Conservation (phyloP, 1,140 invertebrate genomes). For the Gyrodactylus salaris region DNA sequence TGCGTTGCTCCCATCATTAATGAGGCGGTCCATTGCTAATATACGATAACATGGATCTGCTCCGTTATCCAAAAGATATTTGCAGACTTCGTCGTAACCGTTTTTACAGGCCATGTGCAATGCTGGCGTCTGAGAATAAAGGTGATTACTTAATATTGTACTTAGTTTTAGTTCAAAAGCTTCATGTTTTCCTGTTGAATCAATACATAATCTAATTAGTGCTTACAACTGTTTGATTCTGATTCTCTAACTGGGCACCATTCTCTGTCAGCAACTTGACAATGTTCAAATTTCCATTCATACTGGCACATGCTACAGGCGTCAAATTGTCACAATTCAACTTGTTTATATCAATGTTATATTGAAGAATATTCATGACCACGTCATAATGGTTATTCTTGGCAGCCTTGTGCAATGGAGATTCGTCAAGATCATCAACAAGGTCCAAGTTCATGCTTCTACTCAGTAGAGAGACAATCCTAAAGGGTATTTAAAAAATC, state of each 20-base stretch:
- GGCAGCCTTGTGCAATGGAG: neutral
- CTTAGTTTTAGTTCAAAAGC: no score
- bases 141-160: no score
- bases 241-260: neutral
- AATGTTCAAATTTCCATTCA: neutral
- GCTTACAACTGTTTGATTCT: neutral
- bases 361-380: neutral
- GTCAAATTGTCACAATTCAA: neutral
- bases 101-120: neutral
- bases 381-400: neutral
- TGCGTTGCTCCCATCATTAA: neutral
- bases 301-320: neutral
- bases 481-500: no score
- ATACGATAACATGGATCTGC: neutral
- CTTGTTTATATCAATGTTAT: neutral
- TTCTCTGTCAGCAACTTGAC: neutral
- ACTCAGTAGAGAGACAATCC: no score
- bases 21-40: neutral
- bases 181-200: no score
- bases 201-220: no score
- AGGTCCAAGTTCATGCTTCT: neutral
- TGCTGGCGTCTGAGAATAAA: neutral
- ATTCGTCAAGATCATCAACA: neutral
- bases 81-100: neutral
- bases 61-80: neutral